Evolutionary conservation across 2,797 vertebrate genomes (phyloP).

Genomic region (Rhodeus uyekii): DNA sequence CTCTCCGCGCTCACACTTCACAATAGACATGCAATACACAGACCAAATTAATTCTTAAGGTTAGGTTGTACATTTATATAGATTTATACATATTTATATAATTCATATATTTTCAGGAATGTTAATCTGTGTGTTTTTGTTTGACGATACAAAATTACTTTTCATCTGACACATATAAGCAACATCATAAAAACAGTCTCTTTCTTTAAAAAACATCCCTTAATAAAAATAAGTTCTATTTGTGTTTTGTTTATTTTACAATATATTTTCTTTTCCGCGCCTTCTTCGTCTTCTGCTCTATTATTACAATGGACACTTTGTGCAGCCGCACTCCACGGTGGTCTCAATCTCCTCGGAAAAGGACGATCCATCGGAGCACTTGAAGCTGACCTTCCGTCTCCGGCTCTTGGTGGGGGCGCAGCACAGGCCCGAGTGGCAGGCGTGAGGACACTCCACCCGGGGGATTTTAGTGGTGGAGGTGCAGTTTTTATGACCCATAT

Average conservation of each 20-base stretch:
- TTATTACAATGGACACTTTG: conserved; percentile 83
- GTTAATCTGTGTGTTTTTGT: conserved; percentile 79
- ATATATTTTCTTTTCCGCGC: conserved; percentile 98
- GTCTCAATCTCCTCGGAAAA: conserved; percentile 94
- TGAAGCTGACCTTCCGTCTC: conserved; percentile 90
- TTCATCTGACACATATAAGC: conserved; percentile 93
- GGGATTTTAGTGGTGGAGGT: conserved; percentile 85
- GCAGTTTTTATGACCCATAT: conserved; percentile 85
- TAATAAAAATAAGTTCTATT: conserved; percentile 99
- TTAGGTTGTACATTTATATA: conserved; percentile 82
- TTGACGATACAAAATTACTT: conserved; percentile 87
- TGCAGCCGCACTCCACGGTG: conserved; percentile 91
- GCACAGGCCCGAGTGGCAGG: conserved; percentile 84
- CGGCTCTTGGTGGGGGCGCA: conserved; percentile 89
- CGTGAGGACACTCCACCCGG: conserved; percentile 84
- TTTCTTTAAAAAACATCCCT: conserved; percentile 82
- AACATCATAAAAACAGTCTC: conserved; percentile 78
- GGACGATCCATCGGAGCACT: conserved; percentile 88
- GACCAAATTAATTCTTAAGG: conserved; percentile 72
- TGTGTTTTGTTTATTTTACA: conserved; percentile 93
- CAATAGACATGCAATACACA: conserved; percentile 75
- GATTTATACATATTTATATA: conserved; percentile 77
- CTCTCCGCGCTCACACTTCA: conserved; percentile 66
- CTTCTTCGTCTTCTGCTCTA: conserved; percentile 70
- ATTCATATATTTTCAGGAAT: conserved; percentile 87